A percentile compares a stretch with the other conserved stretches of the same genome.
These are phyloP conservation scores for Dendrolimus punctatus DNA, from an alignment of 1,140 invertebrate species.

Conservation along the genomic window DNA sequence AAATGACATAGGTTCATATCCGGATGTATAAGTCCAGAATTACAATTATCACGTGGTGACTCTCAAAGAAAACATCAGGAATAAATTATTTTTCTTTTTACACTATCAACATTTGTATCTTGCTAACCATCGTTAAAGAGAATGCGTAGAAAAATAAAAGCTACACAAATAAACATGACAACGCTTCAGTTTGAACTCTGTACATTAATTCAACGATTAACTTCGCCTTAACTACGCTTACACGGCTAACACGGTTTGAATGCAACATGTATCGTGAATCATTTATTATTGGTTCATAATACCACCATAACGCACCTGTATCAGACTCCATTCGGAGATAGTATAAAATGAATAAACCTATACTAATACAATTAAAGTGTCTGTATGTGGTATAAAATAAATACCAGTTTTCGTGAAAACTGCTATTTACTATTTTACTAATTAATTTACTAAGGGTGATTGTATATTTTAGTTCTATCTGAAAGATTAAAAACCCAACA, in stretches of 20 bases:
- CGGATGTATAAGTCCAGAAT: too few species aligned
- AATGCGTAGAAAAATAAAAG: not conserved
- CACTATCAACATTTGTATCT: not conserved
- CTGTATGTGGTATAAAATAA: conserved; percentile 1
- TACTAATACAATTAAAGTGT: not conserved
- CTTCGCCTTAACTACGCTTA: conserved; percentile 24
- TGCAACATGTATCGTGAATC: conserved; percentile 19
- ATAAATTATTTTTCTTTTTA: too few species aligned
- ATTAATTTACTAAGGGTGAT: too few species aligned
- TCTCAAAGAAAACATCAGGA: too few species aligned
- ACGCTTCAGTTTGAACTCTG: not conserved
- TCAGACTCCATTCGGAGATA: too few species aligned
- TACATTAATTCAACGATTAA: too few species aligned
- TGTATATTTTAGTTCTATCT: too few species aligned
- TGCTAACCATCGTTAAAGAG: not conserved
- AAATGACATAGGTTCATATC: too few species aligned
- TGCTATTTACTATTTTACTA: too few species aligned
- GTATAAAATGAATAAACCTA: not conserved
- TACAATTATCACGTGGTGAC: too few species aligned
- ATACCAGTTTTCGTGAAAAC: not conserved
- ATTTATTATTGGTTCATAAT: conserved; percentile 39
- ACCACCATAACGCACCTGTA: conserved; percentile 1
- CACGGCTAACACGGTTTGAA: conserved; percentile 11
- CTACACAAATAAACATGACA: not conserved
- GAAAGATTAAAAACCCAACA: too few species aligned